Evolutionary conservation across 2,888 invertebrate species (phyloP), one percentile per base, ranked within the genome.

Genomic region (Arge pagana): DNA sequence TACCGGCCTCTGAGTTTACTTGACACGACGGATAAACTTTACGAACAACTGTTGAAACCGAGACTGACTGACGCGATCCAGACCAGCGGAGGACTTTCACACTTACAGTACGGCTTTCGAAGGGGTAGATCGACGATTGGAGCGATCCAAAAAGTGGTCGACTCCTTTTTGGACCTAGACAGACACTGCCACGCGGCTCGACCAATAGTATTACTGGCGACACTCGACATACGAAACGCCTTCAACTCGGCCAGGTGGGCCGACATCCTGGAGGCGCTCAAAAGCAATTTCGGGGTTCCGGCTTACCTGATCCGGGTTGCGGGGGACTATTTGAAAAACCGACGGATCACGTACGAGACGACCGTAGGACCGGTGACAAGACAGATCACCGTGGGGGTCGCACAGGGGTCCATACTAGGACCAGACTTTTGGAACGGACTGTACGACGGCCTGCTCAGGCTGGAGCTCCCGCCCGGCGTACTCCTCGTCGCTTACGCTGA

Each of bases 1-100:
- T 55, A 49, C 28, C 53, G 64, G 33, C 65, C 67, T 0, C 60
- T 69, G 1, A 62, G 65, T 43, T 53, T 70, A 19, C 42, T 64
- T 10, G 57, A 58, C 6, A 45, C 53, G 4, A 4, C 63, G 8
- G 65, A 61, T 1, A 68, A 62, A 42, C 18, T 66, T 0, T 48
- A 64, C 3, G 68, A 70, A 40, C 60, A 60, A 41, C n/a, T 67
- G 10, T 23, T 66, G 18, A 56, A 54, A 7, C 21, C 23, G 15
- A 58, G 66, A 31, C 31, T 70, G n/a, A 10, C 36, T 10, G 28
- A 39, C 11, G 21, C 52, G 30, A 8, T 37, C 16, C 37, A n/a
- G 37, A 23, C 19, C 19, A 26, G 5, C 37, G 52, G 52, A 8
- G 40, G 26, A 8, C 50, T 64, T 10, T 53, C 45, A 3, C 50